Conservation (phyloP, 2,888 invertebrate species). For the Philonicus albiceps region DNA sequence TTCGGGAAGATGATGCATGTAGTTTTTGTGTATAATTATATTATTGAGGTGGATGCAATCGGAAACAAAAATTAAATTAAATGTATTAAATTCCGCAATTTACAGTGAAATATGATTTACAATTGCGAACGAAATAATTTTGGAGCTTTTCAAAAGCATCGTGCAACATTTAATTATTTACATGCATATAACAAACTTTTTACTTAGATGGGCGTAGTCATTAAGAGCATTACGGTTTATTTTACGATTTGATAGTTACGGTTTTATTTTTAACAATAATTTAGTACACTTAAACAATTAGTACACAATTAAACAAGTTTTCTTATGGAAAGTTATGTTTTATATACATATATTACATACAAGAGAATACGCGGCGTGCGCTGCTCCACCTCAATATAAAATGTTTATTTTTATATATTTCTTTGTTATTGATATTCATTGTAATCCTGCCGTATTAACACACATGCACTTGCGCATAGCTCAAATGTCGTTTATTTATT, state of each 20-base stretch:
- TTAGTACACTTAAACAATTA: no score
- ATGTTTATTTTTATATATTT: no score
- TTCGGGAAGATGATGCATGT: not conserved
- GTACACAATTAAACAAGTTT: no score
- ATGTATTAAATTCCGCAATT: not conserved
- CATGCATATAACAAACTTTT: not conserved
- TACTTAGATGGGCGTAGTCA: not conserved
- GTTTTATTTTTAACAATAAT: not conserved
- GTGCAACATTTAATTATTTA: not conserved
- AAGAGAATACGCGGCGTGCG: no score
- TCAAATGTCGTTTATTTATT: no score
- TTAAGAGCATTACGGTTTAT: not conserved
- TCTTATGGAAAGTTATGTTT: no score
- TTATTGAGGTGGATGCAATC: not conserved
- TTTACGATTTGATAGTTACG: not conserved
- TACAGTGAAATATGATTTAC: not conserved
- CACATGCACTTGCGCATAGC: no score
- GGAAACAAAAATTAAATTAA: not conserved
- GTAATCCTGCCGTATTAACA: no score
- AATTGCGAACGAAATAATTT: not conserved
- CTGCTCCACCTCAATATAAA: no score
- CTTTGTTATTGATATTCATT: no score
- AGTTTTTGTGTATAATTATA: not conserved
- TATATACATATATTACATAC: no score
- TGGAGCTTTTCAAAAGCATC: not conserved